These are phyloP conservation scores for Drymonia ruficornis DNA, from an alignment of 2,888 invertebrate genomes.

Conservation along the genomic window DNA sequence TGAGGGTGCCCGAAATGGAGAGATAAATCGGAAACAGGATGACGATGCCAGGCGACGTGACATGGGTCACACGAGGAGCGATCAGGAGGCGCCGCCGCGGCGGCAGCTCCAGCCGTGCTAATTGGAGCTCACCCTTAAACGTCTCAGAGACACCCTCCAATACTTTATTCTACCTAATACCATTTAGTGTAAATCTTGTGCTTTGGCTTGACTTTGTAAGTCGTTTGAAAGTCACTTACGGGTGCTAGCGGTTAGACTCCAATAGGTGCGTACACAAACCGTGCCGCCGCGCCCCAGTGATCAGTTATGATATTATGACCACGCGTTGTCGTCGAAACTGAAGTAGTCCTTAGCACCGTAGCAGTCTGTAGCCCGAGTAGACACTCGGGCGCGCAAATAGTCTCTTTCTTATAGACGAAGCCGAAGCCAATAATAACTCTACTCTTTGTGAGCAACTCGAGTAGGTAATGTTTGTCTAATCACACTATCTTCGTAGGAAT, in stretches of 20 bases:
- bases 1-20: slow-evolving; percentile 23
- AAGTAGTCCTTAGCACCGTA: too few species aligned
- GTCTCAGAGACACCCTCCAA: slow-evolving; percentile 22
- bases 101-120: slow-evolving; percentile 25
- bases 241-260: not conserved
- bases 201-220: not conserved
- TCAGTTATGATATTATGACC: too few species aligned
- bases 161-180: slow-evolving; percentile 15
- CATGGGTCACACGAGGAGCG: slow-evolving; percentile 32
- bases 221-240: slow-evolving; percentile 2
- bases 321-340: too few species aligned
- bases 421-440: too few species aligned
- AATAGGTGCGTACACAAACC: too few species aligned
- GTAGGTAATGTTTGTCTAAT: too few species aligned
- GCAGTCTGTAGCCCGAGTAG: too few species aligned
- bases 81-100: slow-evolving; percentile 22
- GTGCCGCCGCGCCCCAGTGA: too few species aligned
- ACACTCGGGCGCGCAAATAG: too few species aligned
- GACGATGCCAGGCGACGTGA: slow-evolving; percentile 31
- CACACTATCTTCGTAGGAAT: too few species aligned
- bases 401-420: too few species aligned
- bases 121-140: slow-evolving; percentile 36
- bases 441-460: too few species aligned
- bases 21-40: slow-evolving; percentile 24
- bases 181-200: slow-evolving; percentile 3